Conservation (phyloP, 2,888 invertebrate genomes). For the Hypomecis punctinalis region DNA sequence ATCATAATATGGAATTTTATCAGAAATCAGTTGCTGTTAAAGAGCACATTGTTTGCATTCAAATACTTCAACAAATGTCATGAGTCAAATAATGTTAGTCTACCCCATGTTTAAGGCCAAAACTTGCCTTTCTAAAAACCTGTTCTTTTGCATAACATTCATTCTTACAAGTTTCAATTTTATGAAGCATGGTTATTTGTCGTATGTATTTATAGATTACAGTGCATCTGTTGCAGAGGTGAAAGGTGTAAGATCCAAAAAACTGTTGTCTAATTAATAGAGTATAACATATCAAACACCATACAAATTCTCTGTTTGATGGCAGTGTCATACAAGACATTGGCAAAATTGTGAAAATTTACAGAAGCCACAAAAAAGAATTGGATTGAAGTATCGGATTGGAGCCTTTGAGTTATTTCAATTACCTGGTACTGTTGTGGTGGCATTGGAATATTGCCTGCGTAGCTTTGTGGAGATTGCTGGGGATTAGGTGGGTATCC, state of each 20-base stretch:
- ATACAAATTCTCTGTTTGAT: too few species aligned
- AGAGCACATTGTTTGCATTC: background rate
- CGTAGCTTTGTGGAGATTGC: slow-evolving; percentile 75
- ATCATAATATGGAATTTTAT: too few species aligned
- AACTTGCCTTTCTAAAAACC: slow-evolving; percentile 5
- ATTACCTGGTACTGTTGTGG: slow-evolving; percentile 83
- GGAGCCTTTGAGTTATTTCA: too few species aligned
- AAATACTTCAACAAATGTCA: background rate
- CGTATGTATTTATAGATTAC: background rate
- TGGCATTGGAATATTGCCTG: slow-evolving; percentile 75
- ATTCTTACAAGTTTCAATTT: background rate
- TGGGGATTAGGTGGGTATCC: slow-evolving; percentile 76
- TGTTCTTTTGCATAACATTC: background rate
- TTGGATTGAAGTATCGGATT: background rate
- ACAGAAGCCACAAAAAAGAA: too few species aligned
- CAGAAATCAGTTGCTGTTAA: too few species aligned
- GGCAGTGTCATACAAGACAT: too few species aligned
- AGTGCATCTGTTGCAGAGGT: too few species aligned
- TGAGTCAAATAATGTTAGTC: background rate
- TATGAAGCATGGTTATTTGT: background rate
- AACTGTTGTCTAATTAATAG: too few species aligned
- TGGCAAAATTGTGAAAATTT: too few species aligned
- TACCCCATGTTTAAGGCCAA: slow-evolving; percentile 1
- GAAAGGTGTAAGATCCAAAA: too few species aligned
- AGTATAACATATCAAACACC: too few species aligned